These are phyloP conservation scores for Oryzias dopingdopingensis DNA, from an alignment of 2,797 vertebrate species.

Conservation along the genomic window DNA sequence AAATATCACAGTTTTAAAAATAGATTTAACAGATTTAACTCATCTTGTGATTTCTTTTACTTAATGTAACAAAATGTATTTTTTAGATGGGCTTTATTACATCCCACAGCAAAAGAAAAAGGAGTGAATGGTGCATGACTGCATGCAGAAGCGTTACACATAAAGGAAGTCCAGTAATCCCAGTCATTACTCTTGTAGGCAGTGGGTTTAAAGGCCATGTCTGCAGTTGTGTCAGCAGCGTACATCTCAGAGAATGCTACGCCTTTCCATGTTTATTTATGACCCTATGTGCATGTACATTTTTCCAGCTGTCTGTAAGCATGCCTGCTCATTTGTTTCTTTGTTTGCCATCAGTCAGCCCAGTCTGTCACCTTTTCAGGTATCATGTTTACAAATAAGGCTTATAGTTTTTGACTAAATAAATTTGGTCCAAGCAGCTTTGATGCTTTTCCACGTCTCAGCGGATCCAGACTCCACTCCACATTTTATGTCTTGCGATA, in stretches of 20 bases:
- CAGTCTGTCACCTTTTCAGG: slow-evolving; percentile 11
- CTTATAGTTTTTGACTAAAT: slow-evolving; percentile 35
- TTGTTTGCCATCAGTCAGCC: slow-evolving; percentile 33
- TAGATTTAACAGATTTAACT: too few relatives aligned
- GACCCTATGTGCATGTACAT: slow-evolving; percentile 7
- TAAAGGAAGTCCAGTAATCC: slow-evolving; percentile 18
- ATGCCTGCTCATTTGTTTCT: slow-evolving; percentile 11
- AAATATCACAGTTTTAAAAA: not conserved
- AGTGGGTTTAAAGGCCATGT: slow-evolving; percentile 25
- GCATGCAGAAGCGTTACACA: slow-evolving; percentile 22
- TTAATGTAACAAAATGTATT: not conserved
- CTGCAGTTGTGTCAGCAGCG: slow-evolving; percentile 20
- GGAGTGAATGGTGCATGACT: slow-evolving; percentile 12
- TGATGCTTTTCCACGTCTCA: slow-evolving; percentile 27
- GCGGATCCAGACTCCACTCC: not conserved
- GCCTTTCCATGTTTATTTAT: not conserved
- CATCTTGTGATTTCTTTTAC: too few relatives aligned
- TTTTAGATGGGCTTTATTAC: slow-evolving; percentile 18
- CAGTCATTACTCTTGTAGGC: slow-evolving; percentile 42
- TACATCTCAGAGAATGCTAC: slow-evolving; percentile 12
- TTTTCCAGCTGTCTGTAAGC: slow-evolving; percentile 9
- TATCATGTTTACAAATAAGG: slow-evolving; percentile 30
- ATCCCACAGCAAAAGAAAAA: slow-evolving; percentile 20
- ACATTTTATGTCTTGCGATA: too few relatives aligned
- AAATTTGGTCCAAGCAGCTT: slow-evolving; percentile 24